phyloP scores from a whole-genome alignment of 2,113 vertebrate genomes.

The Cinclus mexicanus region DNA sequence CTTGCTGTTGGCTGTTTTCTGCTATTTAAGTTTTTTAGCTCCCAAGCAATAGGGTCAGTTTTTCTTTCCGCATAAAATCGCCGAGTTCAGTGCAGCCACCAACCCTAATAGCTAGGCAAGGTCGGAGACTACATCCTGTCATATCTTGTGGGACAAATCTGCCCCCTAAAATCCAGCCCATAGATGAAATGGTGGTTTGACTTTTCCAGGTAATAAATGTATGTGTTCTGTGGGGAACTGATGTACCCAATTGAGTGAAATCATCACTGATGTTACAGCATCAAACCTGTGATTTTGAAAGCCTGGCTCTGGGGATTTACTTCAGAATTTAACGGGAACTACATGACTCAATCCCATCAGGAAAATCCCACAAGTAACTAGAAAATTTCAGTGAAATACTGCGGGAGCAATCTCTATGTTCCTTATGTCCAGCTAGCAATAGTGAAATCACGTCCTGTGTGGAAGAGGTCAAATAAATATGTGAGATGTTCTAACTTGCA shows the following conservation, averaged over 20 bases:
- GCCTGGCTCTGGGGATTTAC: not conserved
- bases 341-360: not conserved
- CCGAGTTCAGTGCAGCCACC: no score
- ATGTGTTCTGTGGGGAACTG: not conserved
- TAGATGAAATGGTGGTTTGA: not conserved
- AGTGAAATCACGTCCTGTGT: not conserved
- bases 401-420: not conserved
- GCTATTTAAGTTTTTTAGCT: no score
- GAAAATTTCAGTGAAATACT: not conserved
- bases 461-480: not conserved
- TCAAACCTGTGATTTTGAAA: not conserved
- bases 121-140: not conserved
- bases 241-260: not conserved
- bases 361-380: not conserved
- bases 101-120: no score
- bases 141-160: not conserved
- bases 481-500: not conserved
- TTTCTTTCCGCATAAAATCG: no score
- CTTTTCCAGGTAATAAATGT: not conserved
- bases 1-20: no score
- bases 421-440: not conserved
- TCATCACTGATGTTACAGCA: not conserved
- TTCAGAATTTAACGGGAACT: not conserved
- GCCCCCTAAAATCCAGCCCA: not conserved
- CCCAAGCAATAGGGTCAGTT: no score